Evolutionary conservation across 1,140 invertebrate genomes (phyloP).

Genomic region (Pseudoatta argentina): DNA sequence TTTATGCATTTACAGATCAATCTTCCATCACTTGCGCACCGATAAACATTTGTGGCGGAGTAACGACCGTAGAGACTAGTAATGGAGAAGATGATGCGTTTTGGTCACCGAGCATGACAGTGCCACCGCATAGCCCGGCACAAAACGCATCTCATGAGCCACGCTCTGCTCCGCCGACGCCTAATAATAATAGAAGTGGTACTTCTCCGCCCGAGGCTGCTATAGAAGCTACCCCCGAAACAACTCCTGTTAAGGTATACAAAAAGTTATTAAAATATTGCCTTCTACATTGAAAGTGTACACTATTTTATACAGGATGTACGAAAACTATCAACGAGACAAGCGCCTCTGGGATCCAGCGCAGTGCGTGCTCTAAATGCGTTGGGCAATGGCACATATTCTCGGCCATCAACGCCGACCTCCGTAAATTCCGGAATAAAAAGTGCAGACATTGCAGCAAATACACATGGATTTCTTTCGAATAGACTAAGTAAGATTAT

Average conservation of each 20-base stretch:
- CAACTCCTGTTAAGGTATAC: constrained; percentile 92
- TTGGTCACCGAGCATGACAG: constrained; percentile 85
- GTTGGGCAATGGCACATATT: constrained; percentile 84
- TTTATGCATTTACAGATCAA: constrained; percentile 73
- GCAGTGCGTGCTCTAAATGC: constrained; percentile 89
- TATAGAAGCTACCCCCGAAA: constrained; percentile 95
- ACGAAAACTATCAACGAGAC: constrained; percentile 81
- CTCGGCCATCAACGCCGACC: constrained; percentile 83
- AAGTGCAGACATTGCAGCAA: constrained; percentile 64
- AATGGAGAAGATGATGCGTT: constrained; percentile 82
- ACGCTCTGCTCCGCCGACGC: constrained; percentile 83
- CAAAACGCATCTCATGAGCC: constrained; percentile 78
- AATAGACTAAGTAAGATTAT: constrained; percentile 83
- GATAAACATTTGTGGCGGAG: constrained; percentile 71
- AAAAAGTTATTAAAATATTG: constrained; percentile 62
- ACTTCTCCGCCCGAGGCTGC: constrained; percentile 92
- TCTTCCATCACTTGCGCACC: constrained; percentile 75
- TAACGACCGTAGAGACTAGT: constrained; percentile 63
- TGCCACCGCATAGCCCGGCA: constrained; percentile 82
- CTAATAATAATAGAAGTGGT: constrained; percentile 84
- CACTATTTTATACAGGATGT: constrained; percentile 79
- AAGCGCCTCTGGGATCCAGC: constrained; percentile 87
- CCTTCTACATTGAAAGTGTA: no score
- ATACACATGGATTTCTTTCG: constrained; percentile 72
- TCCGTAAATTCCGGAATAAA: constrained; percentile 64